A percentile compares a stretch with the other conserved stretches of the same genome.
Conservation (phyloP, 2,888 invertebrate species). For the Troides helena region DNA sequence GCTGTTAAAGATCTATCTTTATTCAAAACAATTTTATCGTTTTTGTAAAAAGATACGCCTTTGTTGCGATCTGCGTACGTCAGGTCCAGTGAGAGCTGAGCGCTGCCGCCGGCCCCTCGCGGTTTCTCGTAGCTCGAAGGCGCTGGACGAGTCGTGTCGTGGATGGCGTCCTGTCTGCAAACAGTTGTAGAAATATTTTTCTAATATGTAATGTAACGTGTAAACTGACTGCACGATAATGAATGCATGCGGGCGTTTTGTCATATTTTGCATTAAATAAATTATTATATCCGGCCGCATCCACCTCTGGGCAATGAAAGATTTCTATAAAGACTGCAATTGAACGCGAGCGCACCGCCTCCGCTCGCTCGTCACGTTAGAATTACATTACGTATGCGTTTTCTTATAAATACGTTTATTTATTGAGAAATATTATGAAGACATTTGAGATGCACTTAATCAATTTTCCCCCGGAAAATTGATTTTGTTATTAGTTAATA, state of each 20-base stretch:
- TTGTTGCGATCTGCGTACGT: neutral
- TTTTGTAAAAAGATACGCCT: neutral
- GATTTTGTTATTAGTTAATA: no score
- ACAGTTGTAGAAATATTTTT: slow-evolving; percentile 37
- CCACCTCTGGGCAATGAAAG: neutral
- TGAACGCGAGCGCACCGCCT: no score
- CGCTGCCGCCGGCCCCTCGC: no score
- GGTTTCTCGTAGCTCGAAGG: slow-evolving; percentile 58
- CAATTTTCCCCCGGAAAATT: no score
- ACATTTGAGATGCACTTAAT: no score
- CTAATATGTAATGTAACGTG: neutral
- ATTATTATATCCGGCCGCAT: neutral
- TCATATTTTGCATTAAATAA: no score
- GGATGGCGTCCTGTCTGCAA: slow-evolving; percentile 42
- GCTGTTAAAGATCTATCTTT: neutral
- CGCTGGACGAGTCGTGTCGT: slow-evolving; percentile 51
- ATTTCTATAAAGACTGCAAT: slow-evolving; percentile 6
- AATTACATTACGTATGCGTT: no score
- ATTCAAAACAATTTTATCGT: neutral
- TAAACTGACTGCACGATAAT: no score
- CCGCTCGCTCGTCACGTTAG: no score
- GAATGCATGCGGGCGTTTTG: neutral
- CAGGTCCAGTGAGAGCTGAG: neutral
- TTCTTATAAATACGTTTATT: no score
- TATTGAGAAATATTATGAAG: no score